Base-by-base conservation (phyloP, 1,140 invertebrate genomes). In the Gerris buenoi region DNA sequence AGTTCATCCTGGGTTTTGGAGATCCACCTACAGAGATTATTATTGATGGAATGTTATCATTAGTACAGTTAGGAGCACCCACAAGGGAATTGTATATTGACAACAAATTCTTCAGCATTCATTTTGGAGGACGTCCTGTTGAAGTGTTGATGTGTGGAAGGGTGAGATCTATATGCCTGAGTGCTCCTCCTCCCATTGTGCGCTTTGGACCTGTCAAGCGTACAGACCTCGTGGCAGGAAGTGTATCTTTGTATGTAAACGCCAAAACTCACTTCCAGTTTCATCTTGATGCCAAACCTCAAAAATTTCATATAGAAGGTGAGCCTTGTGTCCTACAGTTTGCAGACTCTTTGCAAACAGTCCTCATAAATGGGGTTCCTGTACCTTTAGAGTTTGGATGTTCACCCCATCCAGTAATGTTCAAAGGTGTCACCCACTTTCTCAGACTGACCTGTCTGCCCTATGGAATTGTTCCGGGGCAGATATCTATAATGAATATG, bases 11-110 rank as follows among this genome's bases (percentile, higher is more conserved):
- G 25, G 78, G 79, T 46, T 89, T 91, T 70, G 88, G 88, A 66
- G 63, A 63, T 60, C 70, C 70, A 28, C 70, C 69, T 29, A 83
- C 83, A 70, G 84, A 88, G 68, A 83, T 89, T 27, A 80, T 83
- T 5, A 82, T 89, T 22, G 86, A 88, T 69, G 87, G 88, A 57
- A 69, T 70, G 69, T 64, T 68, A 74, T 75, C 79, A 71, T 81
- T 86, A 68, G 88, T 98, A 28, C 83, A 88, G 71, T 88, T 98
- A 68, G 95, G 96, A 33, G 90, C 88, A 25, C 95, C 95, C 0
- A 94, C 92, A 0, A 81, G 93, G 65, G 95, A 98, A 76, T 79
- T 99, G 0, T 93, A 88, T 70, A 86, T 98, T 27, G 90, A 97
- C 76, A 88, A 87, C 23, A 80, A 83, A 28, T 89, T 86, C 81